Evolutionary conservation across 2,797 vertebrate species (phyloP).

Genomic region (Peromyscus nudipes): DNA sequence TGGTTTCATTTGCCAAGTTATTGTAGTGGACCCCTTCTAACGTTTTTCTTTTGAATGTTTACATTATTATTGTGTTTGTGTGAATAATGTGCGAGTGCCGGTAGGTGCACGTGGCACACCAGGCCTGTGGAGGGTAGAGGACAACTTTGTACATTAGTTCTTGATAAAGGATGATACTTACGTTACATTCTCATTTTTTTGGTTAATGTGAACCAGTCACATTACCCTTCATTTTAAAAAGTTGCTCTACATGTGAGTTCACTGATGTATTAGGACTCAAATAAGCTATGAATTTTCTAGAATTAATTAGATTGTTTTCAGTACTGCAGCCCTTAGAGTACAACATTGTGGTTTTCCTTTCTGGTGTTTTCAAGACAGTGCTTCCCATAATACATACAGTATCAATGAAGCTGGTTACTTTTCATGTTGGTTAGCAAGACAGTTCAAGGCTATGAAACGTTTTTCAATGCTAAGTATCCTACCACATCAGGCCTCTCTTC

Average conservation of each 20-base stretch:
- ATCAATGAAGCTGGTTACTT: conserved; percentile 1
- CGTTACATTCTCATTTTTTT: conserved; percentile 24
- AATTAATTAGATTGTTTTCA: conserved; percentile 30
- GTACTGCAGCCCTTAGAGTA: not conserved
- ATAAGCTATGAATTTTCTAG: conserved; percentile 25
- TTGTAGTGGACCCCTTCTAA: not conserved
- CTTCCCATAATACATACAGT: conserved; percentile 6
- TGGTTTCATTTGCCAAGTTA: not conserved
- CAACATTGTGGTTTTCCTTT: conserved; percentile 37
- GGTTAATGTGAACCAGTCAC: not conserved
- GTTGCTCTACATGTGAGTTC: not conserved
- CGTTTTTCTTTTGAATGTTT: not conserved
- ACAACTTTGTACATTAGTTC: not conserved
- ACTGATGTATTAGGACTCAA: conserved; percentile 47
- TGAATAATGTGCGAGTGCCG: not conserved
- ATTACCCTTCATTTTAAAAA: not conserved
- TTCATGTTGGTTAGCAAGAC: not conserved
- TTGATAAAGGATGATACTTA: conserved; percentile 28
- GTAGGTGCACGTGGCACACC: not conserved
- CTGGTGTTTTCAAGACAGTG: conserved; percentile 31
- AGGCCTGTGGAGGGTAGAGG: not conserved
- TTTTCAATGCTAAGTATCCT: not conserved
- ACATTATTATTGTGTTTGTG: not conserved
- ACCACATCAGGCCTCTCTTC: not conserved
- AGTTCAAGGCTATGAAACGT: not conserved